Conservation (phyloP, 2,797 vertebrate genomes). For the Streptopelia turtur region DNA sequence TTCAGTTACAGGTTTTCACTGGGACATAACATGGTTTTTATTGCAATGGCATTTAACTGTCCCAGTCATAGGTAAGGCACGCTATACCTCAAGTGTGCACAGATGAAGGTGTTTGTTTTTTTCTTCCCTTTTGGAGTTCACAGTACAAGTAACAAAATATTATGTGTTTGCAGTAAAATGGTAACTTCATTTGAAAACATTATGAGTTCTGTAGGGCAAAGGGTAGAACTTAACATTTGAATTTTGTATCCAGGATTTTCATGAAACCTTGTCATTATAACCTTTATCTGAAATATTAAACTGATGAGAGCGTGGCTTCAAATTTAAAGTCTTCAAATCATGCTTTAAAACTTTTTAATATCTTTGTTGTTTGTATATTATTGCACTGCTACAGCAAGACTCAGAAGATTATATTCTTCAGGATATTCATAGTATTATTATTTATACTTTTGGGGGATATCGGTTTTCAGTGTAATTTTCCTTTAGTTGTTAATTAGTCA, state of each 20-base stretch:
- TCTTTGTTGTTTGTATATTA: background rate
- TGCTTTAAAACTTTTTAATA: background rate
- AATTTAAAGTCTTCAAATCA: background rate
- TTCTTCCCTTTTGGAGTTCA: background rate
- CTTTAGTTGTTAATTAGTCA: background rate
- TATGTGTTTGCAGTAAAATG: background rate
- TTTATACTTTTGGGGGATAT: fast-evolving
- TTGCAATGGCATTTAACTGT: background rate
- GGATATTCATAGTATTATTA: background rate
- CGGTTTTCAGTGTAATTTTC: background rate
- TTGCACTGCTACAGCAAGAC: background rate
- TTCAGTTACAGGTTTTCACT: background rate
- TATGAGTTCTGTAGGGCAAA: background rate
- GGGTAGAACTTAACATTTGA: background rate
- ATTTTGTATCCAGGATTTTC: background rate
- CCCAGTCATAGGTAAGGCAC: background rate
- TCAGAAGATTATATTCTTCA: background rate
- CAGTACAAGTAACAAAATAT: background rate
- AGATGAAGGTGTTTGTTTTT: background rate
- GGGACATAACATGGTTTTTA: background rate
- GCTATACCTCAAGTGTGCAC: background rate
- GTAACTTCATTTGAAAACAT: background rate
- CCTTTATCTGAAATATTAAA: background rate
- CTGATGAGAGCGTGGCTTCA: background rate
- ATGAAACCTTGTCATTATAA: background rate